These are phyloP conservation scores for Ascaphus truei DNA, from an alignment of 2,113 vertebrate genomes.

Conservation along the genomic window DNA sequence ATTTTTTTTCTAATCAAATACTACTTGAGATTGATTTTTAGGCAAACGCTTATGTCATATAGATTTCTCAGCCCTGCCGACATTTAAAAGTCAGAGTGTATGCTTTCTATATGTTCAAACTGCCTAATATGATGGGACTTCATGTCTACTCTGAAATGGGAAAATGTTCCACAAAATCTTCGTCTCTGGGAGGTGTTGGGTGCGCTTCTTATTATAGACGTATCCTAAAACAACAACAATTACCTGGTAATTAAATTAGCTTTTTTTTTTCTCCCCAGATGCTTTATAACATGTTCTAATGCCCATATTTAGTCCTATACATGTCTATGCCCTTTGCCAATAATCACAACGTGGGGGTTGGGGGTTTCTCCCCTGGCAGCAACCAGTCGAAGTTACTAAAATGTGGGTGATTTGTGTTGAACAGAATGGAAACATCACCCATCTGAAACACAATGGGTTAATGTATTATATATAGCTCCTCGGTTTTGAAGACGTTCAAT, in stretches of 20 bases:
- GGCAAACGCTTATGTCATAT: conserved; percentile 76
- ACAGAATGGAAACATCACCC: too few species aligned
- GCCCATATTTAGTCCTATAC: too few species aligned
- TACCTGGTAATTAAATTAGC: neutral
- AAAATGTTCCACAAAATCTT: neutral
- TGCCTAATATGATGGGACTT: conserved; percentile 34
- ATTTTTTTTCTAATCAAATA: conserved; percentile 94
- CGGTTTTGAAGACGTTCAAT: too few species aligned
- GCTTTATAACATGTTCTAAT: too few species aligned
- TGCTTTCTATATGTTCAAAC: conserved; percentile 56
- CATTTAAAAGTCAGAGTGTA: conserved; percentile 77
- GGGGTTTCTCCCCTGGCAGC: too few species aligned
- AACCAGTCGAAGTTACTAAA: too few species aligned
- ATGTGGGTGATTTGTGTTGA: too few species aligned
- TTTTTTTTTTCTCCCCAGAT: neutral
- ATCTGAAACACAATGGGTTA: too few species aligned
- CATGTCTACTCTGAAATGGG: conserved; percentile 9
- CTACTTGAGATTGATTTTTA: conserved; percentile 88
- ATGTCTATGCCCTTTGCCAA: too few species aligned
- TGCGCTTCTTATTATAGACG: neutral
- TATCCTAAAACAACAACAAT: neutral
- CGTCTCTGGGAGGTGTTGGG: neutral
- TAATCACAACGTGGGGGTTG: too few species aligned
- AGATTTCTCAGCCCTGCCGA: conserved; percentile 76
- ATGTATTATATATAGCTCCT: too few species aligned